Conservation (phyloP, 2,888 invertebrate species). For the Pristionchus arcanus region DNA sequence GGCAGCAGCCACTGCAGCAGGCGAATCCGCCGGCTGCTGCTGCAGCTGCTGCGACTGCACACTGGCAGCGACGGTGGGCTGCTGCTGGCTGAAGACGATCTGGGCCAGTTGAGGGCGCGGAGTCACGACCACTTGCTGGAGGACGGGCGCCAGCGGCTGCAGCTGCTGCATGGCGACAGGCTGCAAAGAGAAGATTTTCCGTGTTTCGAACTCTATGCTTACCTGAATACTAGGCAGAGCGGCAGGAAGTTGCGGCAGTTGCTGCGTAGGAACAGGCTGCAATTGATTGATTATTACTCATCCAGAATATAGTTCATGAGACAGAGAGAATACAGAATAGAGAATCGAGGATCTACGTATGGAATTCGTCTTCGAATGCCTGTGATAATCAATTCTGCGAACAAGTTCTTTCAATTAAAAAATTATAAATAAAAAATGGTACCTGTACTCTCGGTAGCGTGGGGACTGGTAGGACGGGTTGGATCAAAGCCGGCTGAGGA, state of each 20-base stretch:
- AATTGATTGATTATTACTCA: background rate
- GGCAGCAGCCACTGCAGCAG: background rate
- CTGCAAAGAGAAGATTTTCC: background rate
- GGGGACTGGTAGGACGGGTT: background rate
- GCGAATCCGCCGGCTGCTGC: background rate
- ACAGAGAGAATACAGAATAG: background rate
- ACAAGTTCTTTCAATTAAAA: too few species aligned
- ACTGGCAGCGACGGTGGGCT: background rate
- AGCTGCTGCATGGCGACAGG: background rate
- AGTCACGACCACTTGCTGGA: constrained; percentile 18
- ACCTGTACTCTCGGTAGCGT: background rate
- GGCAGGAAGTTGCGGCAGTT: too few species aligned
- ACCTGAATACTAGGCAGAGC: too few species aligned
- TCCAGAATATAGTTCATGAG: background rate
- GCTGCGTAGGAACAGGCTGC: background rate
- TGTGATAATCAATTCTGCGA: too few species aligned
- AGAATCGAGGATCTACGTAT: too few species aligned
- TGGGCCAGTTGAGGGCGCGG: background rate
- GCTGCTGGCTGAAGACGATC: constrained; percentile 31
- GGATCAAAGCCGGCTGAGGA: background rate
- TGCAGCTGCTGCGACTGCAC: constrained; percentile 42
- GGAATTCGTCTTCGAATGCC: too few species aligned
- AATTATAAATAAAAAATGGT: too few species aligned
- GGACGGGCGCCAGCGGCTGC: background rate
- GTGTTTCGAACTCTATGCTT: background rate